A percentile compares a stretch with the other conserved stretches of the same genome.
Conservation (phyloP, 2,888 invertebrate genomes). For the Meiosimyza decipiens region DNA sequence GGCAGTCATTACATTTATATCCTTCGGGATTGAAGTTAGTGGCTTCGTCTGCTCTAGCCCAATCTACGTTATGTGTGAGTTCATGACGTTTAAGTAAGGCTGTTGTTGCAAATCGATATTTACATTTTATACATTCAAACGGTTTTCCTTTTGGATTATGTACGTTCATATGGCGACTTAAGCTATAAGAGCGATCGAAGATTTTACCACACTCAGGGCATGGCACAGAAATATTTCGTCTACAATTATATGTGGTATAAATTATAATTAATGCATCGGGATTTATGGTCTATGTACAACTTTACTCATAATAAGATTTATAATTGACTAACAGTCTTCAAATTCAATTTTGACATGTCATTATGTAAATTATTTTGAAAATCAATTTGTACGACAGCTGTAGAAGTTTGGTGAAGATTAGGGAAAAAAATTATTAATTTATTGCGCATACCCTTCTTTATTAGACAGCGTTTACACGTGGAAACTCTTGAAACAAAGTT, state of each 20-base stretch:
- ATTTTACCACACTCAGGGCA: constrained; percentile 69
- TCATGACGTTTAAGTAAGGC: constrained; percentile 53
- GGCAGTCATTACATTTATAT: constrained; percentile 69
- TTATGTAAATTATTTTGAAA: no score
- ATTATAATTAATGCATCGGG: constrained; percentile 50
- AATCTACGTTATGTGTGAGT: constrained; percentile 20
- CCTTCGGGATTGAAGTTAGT: constrained; percentile 40
- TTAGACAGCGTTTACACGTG: no score
- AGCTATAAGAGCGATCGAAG: constrained; percentile 67
- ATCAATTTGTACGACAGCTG: no score
- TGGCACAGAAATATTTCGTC: constrained; percentile 5
- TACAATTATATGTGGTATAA: no score
- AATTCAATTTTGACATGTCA: no score
- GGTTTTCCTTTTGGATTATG: constrained; percentile 51
- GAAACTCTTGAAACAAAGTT: no score
- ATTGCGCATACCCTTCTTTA: no score
- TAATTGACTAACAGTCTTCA: no score
- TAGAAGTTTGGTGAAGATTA: no score
- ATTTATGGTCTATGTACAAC: no score
- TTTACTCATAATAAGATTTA: no score
- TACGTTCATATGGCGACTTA: constrained; percentile 54
- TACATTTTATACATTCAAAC: constrained; percentile 55
- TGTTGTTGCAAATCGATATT: constrained; percentile 38
- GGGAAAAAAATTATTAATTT: no score
- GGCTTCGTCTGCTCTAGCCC: neutral